phyloP scores from a whole-genome alignment of 2,888 invertebrate genomes.

The Drosophila nr. perissopoda region DNA sequence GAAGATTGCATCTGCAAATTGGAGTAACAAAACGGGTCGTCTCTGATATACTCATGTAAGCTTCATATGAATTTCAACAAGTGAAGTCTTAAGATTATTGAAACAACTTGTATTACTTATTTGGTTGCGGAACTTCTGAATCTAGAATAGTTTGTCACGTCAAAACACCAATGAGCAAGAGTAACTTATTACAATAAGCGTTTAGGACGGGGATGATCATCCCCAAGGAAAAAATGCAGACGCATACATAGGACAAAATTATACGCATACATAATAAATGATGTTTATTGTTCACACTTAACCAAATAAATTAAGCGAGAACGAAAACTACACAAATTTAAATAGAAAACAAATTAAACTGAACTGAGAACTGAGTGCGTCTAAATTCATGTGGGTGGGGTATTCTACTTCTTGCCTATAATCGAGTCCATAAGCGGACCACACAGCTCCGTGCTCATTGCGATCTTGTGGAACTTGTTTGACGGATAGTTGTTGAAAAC shows the following conservation, averaged over 20 bases:
- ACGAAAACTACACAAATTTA: conserved; percentile 67
- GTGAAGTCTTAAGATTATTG: background rate
- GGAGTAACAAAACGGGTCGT: background rate
- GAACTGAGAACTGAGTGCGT: conserved; percentile 30
- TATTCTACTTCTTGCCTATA: conserved; percentile 58
- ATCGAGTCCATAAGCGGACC: conserved; percentile 81
- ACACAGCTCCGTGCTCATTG: conserved; percentile 87
- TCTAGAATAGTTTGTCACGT: background rate
- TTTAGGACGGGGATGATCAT: conserved; percentile 25
- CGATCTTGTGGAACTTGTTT: conserved; percentile 88
- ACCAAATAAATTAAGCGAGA: conserved; percentile 21
- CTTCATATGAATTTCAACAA: background rate
- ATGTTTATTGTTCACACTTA: conserved; percentile 49
- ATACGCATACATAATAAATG: conserved; percentile 11
- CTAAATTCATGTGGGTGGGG: background rate
- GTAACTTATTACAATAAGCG: background rate
- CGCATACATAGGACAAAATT: conserved; percentile 4
- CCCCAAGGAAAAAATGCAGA: conserved; percentile 11
- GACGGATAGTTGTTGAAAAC: conserved; percentile 89
- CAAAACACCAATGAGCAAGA: background rate
- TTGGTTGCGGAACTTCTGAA: conserved; percentile 1
- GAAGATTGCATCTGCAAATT: background rate
- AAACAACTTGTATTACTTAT: background rate
- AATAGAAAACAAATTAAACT: conserved; percentile 74
- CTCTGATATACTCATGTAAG: background rate